phyloP scores from a whole-genome alignment of 2,113 vertebrate genomes.

The Microcebus lehilahytsara region DNA sequence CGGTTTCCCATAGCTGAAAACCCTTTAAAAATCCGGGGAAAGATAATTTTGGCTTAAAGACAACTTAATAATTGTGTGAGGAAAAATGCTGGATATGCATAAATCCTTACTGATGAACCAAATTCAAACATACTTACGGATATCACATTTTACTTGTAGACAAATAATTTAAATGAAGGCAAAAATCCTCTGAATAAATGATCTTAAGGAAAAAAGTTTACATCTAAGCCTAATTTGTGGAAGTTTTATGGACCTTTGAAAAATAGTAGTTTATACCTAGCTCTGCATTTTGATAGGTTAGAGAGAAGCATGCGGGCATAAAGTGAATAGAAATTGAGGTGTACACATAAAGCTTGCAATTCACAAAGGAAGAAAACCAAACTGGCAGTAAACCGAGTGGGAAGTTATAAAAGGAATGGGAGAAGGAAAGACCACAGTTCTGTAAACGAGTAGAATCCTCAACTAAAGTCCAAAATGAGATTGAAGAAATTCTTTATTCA shows the following conservation, averaged over 20 bases:
- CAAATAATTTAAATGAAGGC: too few relatives aligned
- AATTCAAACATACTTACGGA: too few relatives aligned
- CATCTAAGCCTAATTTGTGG: too few relatives aligned
- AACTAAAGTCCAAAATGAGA: neutral
- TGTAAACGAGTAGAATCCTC: neutral
- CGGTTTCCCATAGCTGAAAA: neutral
- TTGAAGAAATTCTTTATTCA: neutral
- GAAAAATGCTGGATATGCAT: constrained; percentile 7
- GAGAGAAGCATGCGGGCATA: neutral
- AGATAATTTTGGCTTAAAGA: neutral
- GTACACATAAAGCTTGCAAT: neutral
- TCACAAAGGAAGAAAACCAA: neutral
- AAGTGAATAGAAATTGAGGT: neutral
- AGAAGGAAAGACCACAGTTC: neutral
- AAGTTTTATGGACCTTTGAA: neutral
- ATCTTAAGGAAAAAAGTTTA: too few relatives aligned
- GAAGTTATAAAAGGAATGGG: neutral
- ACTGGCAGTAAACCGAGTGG: neutral
- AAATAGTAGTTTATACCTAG: neutral
- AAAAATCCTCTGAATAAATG: too few relatives aligned
- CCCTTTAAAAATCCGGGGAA: neutral
- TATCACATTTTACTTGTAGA: too few relatives aligned
- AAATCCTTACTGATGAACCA: too few relatives aligned
- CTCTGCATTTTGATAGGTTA: neutral
- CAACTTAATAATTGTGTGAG: constrained; percentile 4